These are phyloP conservation scores for Dicerorhinus sumatrensis DNA, from an alignment of 2,113 vertebrate genomes.

Conservation along the genomic window DNA sequence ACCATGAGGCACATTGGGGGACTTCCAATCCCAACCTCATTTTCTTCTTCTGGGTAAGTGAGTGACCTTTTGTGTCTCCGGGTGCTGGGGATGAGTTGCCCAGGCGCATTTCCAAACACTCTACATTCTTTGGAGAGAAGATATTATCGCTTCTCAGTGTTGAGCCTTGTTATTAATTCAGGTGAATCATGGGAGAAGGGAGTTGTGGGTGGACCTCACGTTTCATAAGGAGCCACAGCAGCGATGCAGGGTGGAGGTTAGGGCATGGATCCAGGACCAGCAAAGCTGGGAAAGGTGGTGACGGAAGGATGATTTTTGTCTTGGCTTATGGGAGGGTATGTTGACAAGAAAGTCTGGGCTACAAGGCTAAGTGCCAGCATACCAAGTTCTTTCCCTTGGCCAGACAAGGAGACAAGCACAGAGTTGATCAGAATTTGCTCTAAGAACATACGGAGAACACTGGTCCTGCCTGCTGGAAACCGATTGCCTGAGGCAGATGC, in stretches of 20 bases:
- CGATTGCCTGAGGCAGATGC: background rate
- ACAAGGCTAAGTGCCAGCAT: constrained; percentile 4
- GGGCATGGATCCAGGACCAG: constrained; percentile 62
- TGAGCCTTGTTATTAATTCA: constrained; percentile 71
- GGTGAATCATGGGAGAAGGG: constrained; percentile 68
- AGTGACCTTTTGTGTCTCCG: constrained; percentile 13
- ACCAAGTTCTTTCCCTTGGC: background rate
- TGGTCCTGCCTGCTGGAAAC: background rate
- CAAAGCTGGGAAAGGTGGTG: constrained; percentile 51
- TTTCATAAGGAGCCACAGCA: constrained; percentile 61
- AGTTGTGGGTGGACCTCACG: constrained; percentile 65
- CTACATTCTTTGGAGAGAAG: constrained; percentile 58
- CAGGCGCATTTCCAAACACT: constrained; percentile 54
- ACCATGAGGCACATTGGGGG: background rate
- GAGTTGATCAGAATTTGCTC: constrained; percentile 35
- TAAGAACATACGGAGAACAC: background rate
- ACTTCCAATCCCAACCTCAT: background rate
- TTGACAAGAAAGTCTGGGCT: constrained; percentile 47
- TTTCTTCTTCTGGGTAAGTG: constrained; percentile 1
- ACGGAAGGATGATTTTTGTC: constrained; percentile 57
- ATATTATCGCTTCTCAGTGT: constrained; percentile 53
- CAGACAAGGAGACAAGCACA: constrained; percentile 43
- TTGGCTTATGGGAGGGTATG: constrained; percentile 47
- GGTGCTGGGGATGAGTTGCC: background rate
- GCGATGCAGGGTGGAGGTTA: constrained; percentile 40